phyloP scores from a whole-genome alignment of 23 tunicate species.

The Oikopleura dioica region DNA sequence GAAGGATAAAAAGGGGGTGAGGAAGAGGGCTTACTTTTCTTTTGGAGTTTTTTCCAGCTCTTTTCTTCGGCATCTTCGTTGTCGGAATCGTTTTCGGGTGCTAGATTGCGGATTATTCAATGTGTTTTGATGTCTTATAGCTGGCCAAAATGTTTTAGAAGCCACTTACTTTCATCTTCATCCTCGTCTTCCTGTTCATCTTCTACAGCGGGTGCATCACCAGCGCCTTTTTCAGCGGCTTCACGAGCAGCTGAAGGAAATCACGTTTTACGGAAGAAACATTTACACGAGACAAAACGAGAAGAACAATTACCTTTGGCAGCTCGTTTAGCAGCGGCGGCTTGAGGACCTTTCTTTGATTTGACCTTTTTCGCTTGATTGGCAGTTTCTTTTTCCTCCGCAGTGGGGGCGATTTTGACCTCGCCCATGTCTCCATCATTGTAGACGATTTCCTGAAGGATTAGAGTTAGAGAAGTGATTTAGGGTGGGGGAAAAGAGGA shows the following conservation, averaged over 20 bases:
- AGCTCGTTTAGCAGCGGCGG: not conserved
- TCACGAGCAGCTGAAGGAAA: not conserved
- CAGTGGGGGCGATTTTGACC: not conserved
- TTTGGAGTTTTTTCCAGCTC: not conserved
- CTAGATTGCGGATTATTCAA: no score
- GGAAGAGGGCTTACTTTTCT: not conserved
- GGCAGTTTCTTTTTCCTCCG: not conserved
- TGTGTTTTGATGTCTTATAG: no score
- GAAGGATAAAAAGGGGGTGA: not conserved
- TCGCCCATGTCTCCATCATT: not conserved
- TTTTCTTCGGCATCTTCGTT: not conserved
- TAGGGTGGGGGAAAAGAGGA: no score
- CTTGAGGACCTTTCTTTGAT: not conserved
- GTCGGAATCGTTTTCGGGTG: not conserved
- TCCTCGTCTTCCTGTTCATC: constrained; percentile 19
- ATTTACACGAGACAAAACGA: not conserved
- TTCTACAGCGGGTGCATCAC: constrained; percentile 13
- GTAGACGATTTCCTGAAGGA: not conserved
- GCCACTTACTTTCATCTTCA: constrained; percentile 30
- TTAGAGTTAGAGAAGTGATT: no score
- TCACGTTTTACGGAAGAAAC: not conserved
- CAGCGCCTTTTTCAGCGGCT: constrained; percentile 18
- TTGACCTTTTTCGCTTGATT: not conserved
- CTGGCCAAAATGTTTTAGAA: constrained; percentile 11
- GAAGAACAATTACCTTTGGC: not conserved